These are phyloP conservation scores for Halcyon badia DNA, from an alignment of 2,797 vertebrate genomes.

Conservation along the genomic window DNA sequence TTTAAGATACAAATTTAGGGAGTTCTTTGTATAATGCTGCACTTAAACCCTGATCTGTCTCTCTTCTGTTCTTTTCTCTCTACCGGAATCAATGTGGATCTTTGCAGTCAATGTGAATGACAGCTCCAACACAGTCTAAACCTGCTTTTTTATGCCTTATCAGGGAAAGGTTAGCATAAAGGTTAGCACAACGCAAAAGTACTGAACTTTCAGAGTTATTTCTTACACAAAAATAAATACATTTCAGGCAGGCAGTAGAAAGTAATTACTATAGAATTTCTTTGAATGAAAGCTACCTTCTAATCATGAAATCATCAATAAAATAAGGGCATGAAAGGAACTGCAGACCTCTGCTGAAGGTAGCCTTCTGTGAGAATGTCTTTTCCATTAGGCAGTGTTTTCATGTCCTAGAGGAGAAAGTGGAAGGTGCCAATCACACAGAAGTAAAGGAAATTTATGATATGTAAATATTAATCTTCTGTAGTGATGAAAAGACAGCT, in stretches of 20 bases:
- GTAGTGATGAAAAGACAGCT: background rate
- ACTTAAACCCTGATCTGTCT: background rate
- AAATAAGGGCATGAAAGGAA: background rate
- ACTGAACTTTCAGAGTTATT: constrained; percentile 1
- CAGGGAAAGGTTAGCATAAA: background rate
- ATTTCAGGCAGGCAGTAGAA: background rate
- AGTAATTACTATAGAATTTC: background rate
- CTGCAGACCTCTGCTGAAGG: background rate
- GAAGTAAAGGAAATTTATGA: background rate
- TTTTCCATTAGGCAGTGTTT: background rate
- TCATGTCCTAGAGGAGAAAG: background rate
- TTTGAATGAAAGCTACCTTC: constrained; percentile 30
- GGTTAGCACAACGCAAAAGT: background rate
- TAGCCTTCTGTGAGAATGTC: background rate
- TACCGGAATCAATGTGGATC: background rate
- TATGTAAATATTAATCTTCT: background rate
- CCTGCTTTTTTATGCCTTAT: background rate
- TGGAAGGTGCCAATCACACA: background rate
- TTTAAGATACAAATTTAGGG: background rate
- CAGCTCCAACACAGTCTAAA: background rate
- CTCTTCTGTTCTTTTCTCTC: background rate
- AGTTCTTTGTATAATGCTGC: background rate
- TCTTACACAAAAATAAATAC: background rate
- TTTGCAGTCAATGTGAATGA: background rate
- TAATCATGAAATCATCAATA: background rate